A percentile compares a stretch with the other conserved stretches of the same genome.
Conservation (phyloP, 2,888 invertebrate genomes). For the Branchellion lobata region DNA sequence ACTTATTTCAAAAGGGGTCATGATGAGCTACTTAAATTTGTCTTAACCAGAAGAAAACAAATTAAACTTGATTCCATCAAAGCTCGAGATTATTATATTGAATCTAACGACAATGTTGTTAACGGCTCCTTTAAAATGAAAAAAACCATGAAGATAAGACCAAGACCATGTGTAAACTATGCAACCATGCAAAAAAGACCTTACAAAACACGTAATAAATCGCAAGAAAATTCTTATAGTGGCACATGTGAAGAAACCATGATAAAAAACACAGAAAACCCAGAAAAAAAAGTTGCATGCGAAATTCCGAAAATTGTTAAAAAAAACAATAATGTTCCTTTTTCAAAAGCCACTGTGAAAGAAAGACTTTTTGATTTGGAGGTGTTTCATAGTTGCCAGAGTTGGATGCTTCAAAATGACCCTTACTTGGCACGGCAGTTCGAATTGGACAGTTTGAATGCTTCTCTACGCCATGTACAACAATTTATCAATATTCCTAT, state of each 20-base stretch:
- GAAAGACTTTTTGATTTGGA: constrained; percentile 25
- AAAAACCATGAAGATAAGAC: constrained; percentile 2
- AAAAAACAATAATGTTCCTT: neutral
- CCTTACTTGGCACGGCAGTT: constrained; percentile 28
- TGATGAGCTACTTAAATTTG: constrained; percentile 27
- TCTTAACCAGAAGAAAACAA: constrained; percentile 44
- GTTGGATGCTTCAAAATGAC: constrained; percentile 44
- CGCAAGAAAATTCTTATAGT: neutral
- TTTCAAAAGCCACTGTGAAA: neutral
- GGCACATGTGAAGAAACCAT: neutral
- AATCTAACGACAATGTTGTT: neutral
- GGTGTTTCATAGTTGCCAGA: constrained; percentile 35
- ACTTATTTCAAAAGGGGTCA: constrained; percentile 45
- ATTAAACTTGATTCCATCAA: constrained; percentile 25
- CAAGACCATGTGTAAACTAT: neutral
- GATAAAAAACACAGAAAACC: neutral
- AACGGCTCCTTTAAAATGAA: neutral
- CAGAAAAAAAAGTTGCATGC: neutral
- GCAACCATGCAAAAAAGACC: neutral
- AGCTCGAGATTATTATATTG: neutral
- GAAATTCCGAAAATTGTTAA: neutral
- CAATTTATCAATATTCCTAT: constrained; percentile 27
- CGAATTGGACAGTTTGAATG: constrained; percentile 40
- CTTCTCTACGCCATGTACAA: constrained; percentile 2
- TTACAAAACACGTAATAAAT: neutral